Conservation (phyloP, 2,888 invertebrate genomes). For the Eupithecia dodoneata region DNA sequence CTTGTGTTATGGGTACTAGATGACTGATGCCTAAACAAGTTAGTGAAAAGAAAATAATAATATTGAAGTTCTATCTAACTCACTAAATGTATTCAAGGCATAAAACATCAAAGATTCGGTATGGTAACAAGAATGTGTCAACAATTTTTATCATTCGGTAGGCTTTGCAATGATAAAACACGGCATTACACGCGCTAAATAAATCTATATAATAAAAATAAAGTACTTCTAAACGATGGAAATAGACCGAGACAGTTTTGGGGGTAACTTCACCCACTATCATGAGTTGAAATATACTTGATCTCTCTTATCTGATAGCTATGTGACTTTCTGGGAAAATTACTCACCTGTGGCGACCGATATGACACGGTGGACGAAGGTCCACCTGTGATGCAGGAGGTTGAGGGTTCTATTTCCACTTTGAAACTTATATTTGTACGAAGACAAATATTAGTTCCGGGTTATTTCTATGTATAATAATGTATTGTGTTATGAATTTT, state of each 20-base stretch:
- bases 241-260: background rate
- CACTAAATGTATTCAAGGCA: no score
- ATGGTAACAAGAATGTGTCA: background rate
- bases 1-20: no score
- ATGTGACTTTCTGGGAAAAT: background rate
- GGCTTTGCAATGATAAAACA: background rate
- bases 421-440: no score
- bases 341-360: background rate
- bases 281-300: background rate
- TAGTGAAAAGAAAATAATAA: background rate
- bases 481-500: no score
- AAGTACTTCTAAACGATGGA: background rate
- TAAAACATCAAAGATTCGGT: background rate
- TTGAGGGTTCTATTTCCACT: no score
- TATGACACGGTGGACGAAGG: no score
- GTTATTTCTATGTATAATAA: no score
- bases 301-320: background rate
- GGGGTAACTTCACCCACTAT: background rate
- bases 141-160: background rate
- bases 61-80: background rate
- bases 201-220: background rate
- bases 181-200: background rate
- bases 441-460: no score
- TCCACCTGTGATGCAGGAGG: no score
- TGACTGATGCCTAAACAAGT: no score